These are phyloP conservation scores for Drosophila pseudoananassae DNA, from an alignment of 1,140 invertebrate species.

Conservation along the genomic window DNA sequence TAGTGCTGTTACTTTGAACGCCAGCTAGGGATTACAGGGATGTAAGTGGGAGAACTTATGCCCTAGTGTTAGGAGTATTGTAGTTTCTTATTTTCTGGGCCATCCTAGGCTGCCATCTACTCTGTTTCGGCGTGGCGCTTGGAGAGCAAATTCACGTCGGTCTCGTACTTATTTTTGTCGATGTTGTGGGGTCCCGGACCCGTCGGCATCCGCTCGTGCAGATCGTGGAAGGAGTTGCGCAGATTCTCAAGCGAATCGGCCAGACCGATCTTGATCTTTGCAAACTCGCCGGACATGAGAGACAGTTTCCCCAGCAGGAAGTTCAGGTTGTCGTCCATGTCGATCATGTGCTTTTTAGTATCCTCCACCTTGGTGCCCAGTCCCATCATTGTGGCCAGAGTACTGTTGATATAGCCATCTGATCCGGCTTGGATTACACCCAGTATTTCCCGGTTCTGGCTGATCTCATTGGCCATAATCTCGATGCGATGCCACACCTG, in stretches of 20 bases:
- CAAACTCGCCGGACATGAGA: conserved; percentile 94
- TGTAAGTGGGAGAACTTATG: conserved; percentile 59
- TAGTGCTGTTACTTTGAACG: neutral
- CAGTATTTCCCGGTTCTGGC: conserved; percentile 89
- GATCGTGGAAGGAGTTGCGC: conserved; percentile 88
- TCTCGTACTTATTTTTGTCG: conserved; percentile 64
- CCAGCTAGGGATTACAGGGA: conserved; percentile 14
- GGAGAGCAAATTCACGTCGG: conserved; percentile 59
- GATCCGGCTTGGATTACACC: conserved; percentile 92
- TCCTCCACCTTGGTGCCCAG: conserved; percentile 92
- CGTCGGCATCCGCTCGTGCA: conserved; percentile 86
- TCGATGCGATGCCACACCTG: conserved; percentile 95
- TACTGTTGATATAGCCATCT: conserved; percentile 92
- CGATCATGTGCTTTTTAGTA: conserved; percentile 91
- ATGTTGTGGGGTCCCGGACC: conserved; percentile 54
- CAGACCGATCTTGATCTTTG: conserved; percentile 91
- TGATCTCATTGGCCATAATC: conserved; percentile 94
- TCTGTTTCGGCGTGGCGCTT: conserved; percentile 57
- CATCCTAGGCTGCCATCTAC: neutral
- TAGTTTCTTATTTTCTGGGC: conserved; percentile 10
- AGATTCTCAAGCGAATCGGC: conserved; percentile 90
- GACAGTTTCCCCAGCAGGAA: conserved; percentile 92
- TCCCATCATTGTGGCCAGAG: conserved; percentile 90
- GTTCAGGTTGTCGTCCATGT: conserved; percentile 94
- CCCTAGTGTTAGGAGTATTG: conserved; percentile 57